A percentile compares a stretch with the other conserved stretches of the same genome.
phyloP scores from a whole-genome alignment of 1,140 invertebrate genomes.

The Bombus breviceps region DNA sequence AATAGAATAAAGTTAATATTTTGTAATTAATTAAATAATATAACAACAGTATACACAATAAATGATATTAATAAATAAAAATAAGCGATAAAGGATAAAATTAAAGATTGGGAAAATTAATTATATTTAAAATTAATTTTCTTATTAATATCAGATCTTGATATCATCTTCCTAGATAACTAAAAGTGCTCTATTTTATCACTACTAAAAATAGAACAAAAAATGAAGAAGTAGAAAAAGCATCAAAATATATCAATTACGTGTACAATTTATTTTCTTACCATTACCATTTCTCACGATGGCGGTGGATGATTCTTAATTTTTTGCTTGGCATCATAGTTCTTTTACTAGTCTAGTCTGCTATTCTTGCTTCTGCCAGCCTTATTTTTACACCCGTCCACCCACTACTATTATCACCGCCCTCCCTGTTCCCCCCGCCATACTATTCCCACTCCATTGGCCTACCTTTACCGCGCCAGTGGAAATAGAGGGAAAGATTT shows the following conservation, averaged over 20 bases:
- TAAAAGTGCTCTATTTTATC: neutral
- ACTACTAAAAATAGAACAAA: neutral
- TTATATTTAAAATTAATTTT: no score
- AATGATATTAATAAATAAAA: no score
- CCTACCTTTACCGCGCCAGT: constrained; percentile 55
- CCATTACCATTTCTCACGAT: constrained; percentile 28
- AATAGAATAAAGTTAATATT: no score
- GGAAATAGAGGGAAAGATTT: constrained; percentile 67
- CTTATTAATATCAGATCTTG: no score
- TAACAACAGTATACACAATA: no score
- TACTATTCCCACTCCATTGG: constrained; percentile 18
- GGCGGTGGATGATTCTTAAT: constrained; percentile 14
- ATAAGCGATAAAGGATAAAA: no score
- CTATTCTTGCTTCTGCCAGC: constrained; percentile 50
- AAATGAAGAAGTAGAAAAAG: neutral
- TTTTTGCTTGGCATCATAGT: constrained; percentile 46
- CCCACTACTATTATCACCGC: constrained; percentile 28
- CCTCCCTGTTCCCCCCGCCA: neutral
- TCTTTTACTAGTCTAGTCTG: constrained; percentile 49
- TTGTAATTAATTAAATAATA: no score
- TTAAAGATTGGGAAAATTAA: no score
- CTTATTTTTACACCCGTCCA: constrained; percentile 65
- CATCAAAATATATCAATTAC: neutral
- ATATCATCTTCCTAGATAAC: no score
- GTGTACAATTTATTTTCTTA: constrained; percentile 37